Conservation (phyloP, 1,140 invertebrate species). For the Drosophila nebulosa region DNA sequence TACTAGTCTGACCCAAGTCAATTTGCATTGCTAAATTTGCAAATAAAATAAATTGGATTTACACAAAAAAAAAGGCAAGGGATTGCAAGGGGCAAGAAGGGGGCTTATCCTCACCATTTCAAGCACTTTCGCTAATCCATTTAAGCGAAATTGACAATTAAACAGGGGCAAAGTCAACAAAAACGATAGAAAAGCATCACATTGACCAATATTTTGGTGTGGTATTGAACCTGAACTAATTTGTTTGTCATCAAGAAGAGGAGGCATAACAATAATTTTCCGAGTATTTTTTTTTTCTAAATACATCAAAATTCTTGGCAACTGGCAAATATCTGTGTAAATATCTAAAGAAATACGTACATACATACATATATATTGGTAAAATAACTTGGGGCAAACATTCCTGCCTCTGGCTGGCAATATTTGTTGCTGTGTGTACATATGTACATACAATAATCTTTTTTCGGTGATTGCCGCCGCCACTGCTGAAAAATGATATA, state of each 20-base stretch:
- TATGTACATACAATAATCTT: conserved; percentile 31
- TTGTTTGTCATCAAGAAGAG: neutral
- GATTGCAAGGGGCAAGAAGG: too few relatives aligned
- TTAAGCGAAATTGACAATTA: conserved; percentile 42
- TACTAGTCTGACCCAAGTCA: conserved; percentile 27
- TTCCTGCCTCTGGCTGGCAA: conserved; percentile 45
- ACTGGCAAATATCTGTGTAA: conserved; percentile 29
- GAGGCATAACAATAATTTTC: conserved; percentile 4
- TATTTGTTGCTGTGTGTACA: conserved; percentile 3
- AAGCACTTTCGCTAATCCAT: conserved; percentile 71
- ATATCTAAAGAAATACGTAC: conserved; percentile 10
- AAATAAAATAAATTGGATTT: conserved; percentile 76
- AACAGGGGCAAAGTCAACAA: conserved; percentile 27
- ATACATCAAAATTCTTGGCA: conserved; percentile 73
- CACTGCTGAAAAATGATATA: conserved; percentile 25
- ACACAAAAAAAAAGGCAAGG: neutral
- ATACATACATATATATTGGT: conserved; percentile 9
- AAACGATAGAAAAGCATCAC: conserved; percentile 15
- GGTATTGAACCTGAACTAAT: conserved; percentile 7
- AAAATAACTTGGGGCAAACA: neutral
- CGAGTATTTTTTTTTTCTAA: conserved; percentile 21
- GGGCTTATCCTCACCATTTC: neutral
- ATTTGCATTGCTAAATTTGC: conserved; percentile 44
- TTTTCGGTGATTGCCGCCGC: conserved; percentile 39
- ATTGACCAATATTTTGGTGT: conserved; percentile 29